These are phyloP conservation scores for Catamblyrhynchus diadema DNA, from an alignment of 2,797 vertebrate genomes.

Conservation along the genomic window DNA sequence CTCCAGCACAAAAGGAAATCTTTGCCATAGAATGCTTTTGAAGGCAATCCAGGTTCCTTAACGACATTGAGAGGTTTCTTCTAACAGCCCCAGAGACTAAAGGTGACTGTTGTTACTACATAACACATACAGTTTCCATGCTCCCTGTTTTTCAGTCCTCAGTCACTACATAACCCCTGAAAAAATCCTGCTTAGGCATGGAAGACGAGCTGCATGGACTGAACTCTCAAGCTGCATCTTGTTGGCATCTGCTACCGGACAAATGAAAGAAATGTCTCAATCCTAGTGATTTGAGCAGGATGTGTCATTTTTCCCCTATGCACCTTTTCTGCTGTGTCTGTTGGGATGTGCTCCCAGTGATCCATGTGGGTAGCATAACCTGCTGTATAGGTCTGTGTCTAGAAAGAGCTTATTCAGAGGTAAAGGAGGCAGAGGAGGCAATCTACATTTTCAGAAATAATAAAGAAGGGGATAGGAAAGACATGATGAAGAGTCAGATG, in stretches of 20 bases:
- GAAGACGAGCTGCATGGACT: neutral
- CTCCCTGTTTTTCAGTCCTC: neutral
- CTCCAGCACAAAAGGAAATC: neutral
- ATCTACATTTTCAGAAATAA: neutral
- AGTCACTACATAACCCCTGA: neutral
- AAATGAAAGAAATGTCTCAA: neutral
- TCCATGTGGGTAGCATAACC: neutral
- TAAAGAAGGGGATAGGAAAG: neutral
- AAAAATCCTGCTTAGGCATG: neutral
- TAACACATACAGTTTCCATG: neutral
- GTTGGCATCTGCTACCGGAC: neutral
- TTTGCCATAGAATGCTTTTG: neutral
- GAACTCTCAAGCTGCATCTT: neutral
- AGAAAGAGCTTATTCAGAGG: neutral
- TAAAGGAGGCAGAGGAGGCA: neutral
- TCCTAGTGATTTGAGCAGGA: neutral
- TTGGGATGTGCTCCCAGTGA: neutral
- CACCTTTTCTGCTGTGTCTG: neutral
- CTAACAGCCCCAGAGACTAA: neutral
- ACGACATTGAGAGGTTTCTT: neutral
- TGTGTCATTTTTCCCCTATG: neutral
- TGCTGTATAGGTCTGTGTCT: neutral
- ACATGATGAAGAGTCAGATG: neutral
- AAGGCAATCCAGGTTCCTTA: neutral
- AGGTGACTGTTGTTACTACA: neutral